Base-by-base conservation (phyloP, 1,140 invertebrate species). In the Ostrea edulis region DNA sequence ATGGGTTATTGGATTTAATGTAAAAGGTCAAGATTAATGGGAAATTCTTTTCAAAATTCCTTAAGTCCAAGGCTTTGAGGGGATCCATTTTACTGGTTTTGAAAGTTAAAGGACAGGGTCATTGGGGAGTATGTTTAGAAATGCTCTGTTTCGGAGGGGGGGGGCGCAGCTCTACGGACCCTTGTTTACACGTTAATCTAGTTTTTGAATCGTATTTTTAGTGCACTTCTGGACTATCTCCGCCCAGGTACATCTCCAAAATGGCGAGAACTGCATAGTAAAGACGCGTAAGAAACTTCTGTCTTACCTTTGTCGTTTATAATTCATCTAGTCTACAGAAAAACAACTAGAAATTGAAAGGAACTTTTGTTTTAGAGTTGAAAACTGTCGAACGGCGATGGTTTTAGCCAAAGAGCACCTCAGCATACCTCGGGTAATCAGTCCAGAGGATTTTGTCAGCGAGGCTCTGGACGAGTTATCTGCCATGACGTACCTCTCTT, bases 401-500 rank as follows among this genome's bases (percentile, higher is more conserved):
- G 97, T 97, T 92, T 95, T 99, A 35, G 98, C 98, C 0, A 97
- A 98, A 93, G 96, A 97, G 35, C 97, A 98, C 92, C 97, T 99
- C 86, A 97, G 97, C 86, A 97, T 99, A 84, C 99, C 99, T 0
- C 97, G 98, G 95, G 97, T 99, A 0, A 95, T 99, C 87, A 98
- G 98, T 91, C 98, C 99, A 0, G 98, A 99, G 94, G 99, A 99
- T 95, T 96, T 99, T 90, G 97, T 98, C 0, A 99, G 98, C 8
- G 97, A 97, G 0, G 98, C 98, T 96, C 95, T 99, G 90, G 99
- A 99, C 93, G 98, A 99, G 95, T 95, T 99, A 7, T 99, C 98
- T 17, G 98, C 98, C 68, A 99, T 99, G 98, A 99, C 99, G 2
- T 99, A 99, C 95, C 95, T 99, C n/a, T 99, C 98, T 0, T 99